phyloP scores from a whole-genome alignment of 1,140 invertebrate genomes.

The Drosophila chauvacae region DNA sequence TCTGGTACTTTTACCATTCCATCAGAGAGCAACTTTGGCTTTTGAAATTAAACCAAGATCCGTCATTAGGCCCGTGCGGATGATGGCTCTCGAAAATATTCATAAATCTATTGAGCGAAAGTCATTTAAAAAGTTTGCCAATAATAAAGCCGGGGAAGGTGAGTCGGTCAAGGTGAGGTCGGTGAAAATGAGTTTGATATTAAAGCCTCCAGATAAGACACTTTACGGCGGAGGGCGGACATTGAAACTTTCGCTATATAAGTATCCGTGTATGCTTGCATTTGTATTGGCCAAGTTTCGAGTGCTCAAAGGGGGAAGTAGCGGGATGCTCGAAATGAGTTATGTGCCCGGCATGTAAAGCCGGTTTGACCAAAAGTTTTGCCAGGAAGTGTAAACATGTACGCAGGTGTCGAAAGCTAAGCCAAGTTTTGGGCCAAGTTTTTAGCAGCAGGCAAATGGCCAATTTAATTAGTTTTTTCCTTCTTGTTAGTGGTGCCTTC shows the following conservation, averaged over 20 bases:
- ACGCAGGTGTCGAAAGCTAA: conserved; percentile 61
- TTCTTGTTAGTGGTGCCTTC: conserved; percentile 36
- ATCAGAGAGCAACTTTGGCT: background rate
- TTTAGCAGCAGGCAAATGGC: conserved; percentile 43
- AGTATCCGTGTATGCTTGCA: conserved; percentile 13
- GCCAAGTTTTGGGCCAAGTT: conserved; percentile 41
- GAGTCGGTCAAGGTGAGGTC: conserved; percentile 32
- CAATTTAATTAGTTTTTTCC: conserved; percentile 68
- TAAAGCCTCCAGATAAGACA: conserved; percentile 32
- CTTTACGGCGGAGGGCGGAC: background rate
- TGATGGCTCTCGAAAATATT: conserved; percentile 30
- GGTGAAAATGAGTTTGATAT: conserved; percentile 19
- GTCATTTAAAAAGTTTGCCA: conserved; percentile 59
- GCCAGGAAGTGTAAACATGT: conserved; percentile 58
- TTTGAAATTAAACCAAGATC: conserved; percentile 21
- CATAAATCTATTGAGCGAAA: conserved; percentile 41
- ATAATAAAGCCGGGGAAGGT: conserved; percentile 29
- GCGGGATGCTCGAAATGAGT: conserved; percentile 53
- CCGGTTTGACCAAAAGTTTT: conserved; percentile 44
- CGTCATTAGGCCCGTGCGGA: conserved; percentile 17
- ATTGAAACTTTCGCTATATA: conserved; percentile 30
- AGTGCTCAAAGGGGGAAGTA: conserved; percentile 29
- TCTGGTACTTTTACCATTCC: background rate
- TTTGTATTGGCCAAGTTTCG: conserved; percentile 24
- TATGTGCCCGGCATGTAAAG: conserved; percentile 68